phyloP scores from a whole-genome alignment of 2,888 invertebrate species.

The Drosophila macrothrix region DNA sequence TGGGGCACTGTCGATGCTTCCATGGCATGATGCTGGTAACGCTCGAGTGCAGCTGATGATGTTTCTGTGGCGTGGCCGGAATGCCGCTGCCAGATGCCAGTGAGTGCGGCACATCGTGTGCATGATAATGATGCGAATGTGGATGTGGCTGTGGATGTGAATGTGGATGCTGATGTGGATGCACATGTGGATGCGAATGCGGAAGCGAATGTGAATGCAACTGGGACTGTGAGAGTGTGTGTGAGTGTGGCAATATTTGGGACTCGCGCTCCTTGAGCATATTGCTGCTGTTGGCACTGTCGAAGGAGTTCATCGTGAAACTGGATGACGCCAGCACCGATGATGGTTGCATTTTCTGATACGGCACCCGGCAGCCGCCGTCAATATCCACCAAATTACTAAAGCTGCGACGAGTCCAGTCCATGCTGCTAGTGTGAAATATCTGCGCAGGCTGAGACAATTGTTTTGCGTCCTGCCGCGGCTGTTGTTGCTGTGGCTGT shows the following conservation, averaged over 20 bases:
- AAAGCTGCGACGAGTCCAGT: slow-evolving; percentile 80
- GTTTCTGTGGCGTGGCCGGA: slow-evolving; percentile 78
- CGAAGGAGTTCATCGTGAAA: slow-evolving; percentile 77
- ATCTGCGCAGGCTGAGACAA: slow-evolving; percentile 56
- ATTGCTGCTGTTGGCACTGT: slow-evolving; percentile 72
- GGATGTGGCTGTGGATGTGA: slow-evolving; percentile 38
- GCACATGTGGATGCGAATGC: slow-evolving; percentile 19
- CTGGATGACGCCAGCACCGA: slow-evolving; percentile 71
- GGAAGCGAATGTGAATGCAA: slow-evolving; percentile 45
- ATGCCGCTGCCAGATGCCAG: slow-evolving; percentile 54
- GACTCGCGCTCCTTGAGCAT: slow-evolving; percentile 82
- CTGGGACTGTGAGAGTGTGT: slow-evolving; percentile 26
- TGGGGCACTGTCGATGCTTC: slow-evolving; percentile 85
- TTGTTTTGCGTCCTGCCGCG: slow-evolving; percentile 42
- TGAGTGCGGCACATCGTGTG: slow-evolving; percentile 62
- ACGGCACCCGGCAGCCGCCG: slow-evolving; percentile 76
- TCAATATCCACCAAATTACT: slow-evolving; percentile 81
- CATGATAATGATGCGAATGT: slow-evolving; percentile 71
- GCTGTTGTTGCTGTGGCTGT: slow-evolving; percentile 44
- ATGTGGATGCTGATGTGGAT: slow-evolving; percentile 57
- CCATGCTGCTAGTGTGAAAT: slow-evolving; percentile 77
- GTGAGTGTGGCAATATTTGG: slow-evolving; percentile 41
- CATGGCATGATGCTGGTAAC: slow-evolving; percentile 84
- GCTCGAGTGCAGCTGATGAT: slow-evolving; percentile 82
- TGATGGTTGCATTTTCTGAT: slow-evolving; percentile 80